Conservation (phyloP, 1,140 invertebrate species). For the Maniola jurtina region DNA sequence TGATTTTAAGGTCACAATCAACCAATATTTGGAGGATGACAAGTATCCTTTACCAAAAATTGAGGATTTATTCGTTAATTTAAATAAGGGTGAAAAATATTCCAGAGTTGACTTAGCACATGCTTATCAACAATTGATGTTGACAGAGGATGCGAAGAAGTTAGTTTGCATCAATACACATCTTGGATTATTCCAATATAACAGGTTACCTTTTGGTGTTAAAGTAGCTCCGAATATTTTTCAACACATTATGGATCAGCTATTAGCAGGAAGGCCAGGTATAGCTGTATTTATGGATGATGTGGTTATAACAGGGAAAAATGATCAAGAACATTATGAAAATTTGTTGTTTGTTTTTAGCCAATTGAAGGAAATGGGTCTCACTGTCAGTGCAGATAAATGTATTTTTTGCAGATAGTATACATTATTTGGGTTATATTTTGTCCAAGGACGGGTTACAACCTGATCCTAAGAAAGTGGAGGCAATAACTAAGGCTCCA, state of each 20-base stretch:
- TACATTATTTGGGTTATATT: too few species aligned
- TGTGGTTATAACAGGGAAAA: constrained; percentile 32
- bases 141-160: too few species aligned
- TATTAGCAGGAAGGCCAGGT: constrained; percentile 33
- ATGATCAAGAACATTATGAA: constrained; percentile 6
- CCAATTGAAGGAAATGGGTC: constrained; percentile 9
- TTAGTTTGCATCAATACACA: constrained; percentile 52
- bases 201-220: constrained; percentile 42
- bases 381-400: too few species aligned
- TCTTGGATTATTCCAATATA: constrained; percentile 42
- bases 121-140: too few species aligned
- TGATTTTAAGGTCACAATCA: too few species aligned
- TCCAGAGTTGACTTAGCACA: constrained; percentile 54
- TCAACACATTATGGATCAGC: constrained; percentile 29
- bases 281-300: constrained; percentile 44
- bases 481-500: too few species aligned
- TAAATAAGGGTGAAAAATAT: constrained; percentile 47
- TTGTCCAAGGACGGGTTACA: too few species aligned
- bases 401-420: too few species aligned
- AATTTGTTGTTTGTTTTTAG: constrained; percentile 14
- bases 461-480: too few species aligned
- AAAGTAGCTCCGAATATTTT: constrained; percentile 42
- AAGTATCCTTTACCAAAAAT: constrained; percentile 56
- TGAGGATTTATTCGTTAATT: constrained; percentile 48
- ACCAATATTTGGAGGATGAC: too few species aligned